Conservation (phyloP, 2,888 invertebrate genomes). For the Lepidocyrtinus sp. region DNA sequence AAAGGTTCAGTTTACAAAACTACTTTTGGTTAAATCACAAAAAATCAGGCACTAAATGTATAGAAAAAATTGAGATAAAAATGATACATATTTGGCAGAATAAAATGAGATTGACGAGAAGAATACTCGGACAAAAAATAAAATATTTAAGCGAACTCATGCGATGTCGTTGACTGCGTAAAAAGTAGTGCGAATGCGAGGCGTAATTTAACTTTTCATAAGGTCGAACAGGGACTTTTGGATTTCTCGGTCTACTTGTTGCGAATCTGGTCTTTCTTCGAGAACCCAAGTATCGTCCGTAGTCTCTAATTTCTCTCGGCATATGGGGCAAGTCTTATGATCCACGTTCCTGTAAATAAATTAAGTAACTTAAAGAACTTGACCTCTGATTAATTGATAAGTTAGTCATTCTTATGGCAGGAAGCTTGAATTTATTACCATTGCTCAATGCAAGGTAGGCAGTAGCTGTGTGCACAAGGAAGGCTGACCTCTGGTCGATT, state of each 20-base stretch:
- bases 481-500: slow-evolving; percentile 79
- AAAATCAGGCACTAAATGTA: not conserved
- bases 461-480: slow-evolving; percentile 82
- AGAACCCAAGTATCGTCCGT: slow-evolving; percentile 80
- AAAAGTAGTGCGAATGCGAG: not conserved
- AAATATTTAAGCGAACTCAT: not conserved
- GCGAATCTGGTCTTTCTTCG: slow-evolving; percentile 76
- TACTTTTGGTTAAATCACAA: too few relatives aligned
- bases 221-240: slow-evolving; percentile 69
- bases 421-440: slow-evolving; percentile 77
- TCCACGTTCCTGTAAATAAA: slow-evolving; percentile 77
- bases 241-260: slow-evolving; percentile 71
- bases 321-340: slow-evolving; percentile 81
- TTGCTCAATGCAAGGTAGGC: slow-evolving; percentile 81
- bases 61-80: not conserved
- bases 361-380: slow-evolving; percentile 24
- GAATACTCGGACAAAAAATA: not conserved
- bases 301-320: slow-evolving; percentile 78
- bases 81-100: not conserved
- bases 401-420: too few relatives aligned
- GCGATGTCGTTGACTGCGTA: not conserved
- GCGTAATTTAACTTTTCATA: slow-evolving; percentile 19
- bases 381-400: too few relatives aligned
- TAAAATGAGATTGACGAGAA: not conserved
- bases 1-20: too few relatives aligned